Base-by-base conservation (phyloP, 30 jellyfish, hydroid and myxozoan species). In the Turritopsis dohrnii region DNA sequence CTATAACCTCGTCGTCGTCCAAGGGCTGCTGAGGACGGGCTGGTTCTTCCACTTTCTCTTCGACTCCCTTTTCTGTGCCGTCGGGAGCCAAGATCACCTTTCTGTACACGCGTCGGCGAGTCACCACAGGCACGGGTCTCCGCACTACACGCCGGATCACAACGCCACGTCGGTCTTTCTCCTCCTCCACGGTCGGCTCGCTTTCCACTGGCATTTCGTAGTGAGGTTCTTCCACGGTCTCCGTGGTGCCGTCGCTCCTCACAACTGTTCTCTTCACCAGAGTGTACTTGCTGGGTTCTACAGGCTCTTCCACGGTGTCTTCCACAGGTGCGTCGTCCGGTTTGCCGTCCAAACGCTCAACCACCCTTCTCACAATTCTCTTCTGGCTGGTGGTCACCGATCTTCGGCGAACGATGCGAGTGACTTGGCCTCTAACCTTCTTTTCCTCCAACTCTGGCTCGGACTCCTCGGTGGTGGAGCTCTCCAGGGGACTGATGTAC, bases 161-260 rank as follows among this genome's bases (percentile, higher is more conserved):
- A 28, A 30, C 86, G 69, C 28, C 66, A 41, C 21, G 75, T 17
- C 28, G 24, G 71, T 18, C 25, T 20, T n/a, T 19, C 71, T 82
- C 89, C 28, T 29, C 53, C 24, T 79, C 85, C 22, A 79, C 29
- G 53, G 83, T 24, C 19, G 87, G 87, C 81, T 52, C 87, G 23
- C 94, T 84, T 25, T 74, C 89, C 52, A 52, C 93, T 0, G 96
- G 96, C 91, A 91, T 21, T 71, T 87, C 95, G 75, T 91, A 91
- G 26, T 84, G 90, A 19, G 97, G 97, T 72, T 82, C 89, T 76
- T 82, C 89, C 24, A 69, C 87, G 31, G 82, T 79, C 21, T 81
- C 88, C 8, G 88, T 27, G 54, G 85, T 81, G n/a, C 88, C 88
- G 88, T 81, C 88, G 24, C 86, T 81, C 28, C 23, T 82, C 0